These are phyloP conservation scores for Euborellia annulipes DNA, from an alignment of 1,140 invertebrate genomes.

Conservation along the genomic window DNA sequence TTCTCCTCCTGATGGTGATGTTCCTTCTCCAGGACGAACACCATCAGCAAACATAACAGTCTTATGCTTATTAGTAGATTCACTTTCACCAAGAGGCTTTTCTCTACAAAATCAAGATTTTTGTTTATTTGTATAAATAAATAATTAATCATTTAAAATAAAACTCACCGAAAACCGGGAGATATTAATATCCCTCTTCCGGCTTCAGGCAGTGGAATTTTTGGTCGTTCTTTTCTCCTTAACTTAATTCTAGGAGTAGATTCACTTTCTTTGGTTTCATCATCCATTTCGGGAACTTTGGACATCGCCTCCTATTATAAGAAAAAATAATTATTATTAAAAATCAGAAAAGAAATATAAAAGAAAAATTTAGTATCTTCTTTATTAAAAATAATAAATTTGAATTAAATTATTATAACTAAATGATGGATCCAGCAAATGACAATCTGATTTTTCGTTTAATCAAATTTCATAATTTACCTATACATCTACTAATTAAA, in stretches of 20 bases:
- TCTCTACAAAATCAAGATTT: conserved; percentile 1
- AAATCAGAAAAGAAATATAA: too few species aligned
- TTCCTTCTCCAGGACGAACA: conserved; percentile 44
- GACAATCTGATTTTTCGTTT: too few species aligned
- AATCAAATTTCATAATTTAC: too few species aligned
- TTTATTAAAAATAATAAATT: too few species aligned
- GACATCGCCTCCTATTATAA: conserved; percentile 17
- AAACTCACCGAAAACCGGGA: conserved; percentile 28
- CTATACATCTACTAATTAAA: too few species aligned
- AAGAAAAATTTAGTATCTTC: too few species aligned
- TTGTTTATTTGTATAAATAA: not conserved
- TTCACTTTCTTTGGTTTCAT: conserved; percentile 18
- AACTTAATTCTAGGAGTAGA: not conserved
- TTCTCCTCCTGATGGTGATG: conserved; percentile 43
- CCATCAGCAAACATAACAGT: conserved; percentile 46
- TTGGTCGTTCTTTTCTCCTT: conserved; percentile 1
- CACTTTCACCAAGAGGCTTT: conserved; percentile 8
- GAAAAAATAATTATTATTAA: not conserved
- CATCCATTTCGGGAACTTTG: conserved; percentile 15
- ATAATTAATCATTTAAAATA: not conserved
- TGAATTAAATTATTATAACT: too few species aligned
- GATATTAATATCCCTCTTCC: conserved; percentile 33
- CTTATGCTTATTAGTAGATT: conserved; percentile 24
- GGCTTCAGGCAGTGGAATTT: conserved; percentile 19
- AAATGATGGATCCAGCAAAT: too few species aligned